Base-by-base conservation (phyloP, 2,113 vertebrate species). In the Eudorcas thomsonii region DNA sequence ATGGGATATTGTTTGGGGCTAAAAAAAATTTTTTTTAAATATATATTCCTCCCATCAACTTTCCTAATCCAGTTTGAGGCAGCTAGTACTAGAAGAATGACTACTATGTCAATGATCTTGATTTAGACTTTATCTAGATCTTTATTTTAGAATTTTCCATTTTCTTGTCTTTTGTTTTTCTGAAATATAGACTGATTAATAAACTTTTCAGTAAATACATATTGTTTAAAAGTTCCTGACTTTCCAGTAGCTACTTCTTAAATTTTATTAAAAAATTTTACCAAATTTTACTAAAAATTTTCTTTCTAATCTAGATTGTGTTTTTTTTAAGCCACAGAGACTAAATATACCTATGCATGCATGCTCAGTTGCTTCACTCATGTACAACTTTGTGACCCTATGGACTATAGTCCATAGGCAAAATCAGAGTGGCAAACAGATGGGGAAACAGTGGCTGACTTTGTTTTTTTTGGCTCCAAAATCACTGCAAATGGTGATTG, bases 201-300 rank as follows among this genome's bases (percentile, higher is more conserved):
- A 86, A 57, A 52, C 52, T 96, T 96, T 94, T 89, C 15, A 62
- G n/a, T 81, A 54, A 88, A 60, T 82, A 67, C 39, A 4, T 87
- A 77, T 19, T 74, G 52, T 67, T 78, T 57, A 71, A 39, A 59
- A 55, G 39, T 13, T 96, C 93, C 15, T 39, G 67, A 86, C 81
- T 85, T 91, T 33, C 59, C 36, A 57, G 11, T 64, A 57, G 45
- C 6, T 88, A 71, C 39, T 86, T 91, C 50, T 82, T 91, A 91
- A 64, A 93, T 93, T 96, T 97, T 91, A 80, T 77, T 92, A 64
- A 82, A 97, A 93, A 30, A 36, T 90, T 60, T 11, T n/a, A 77
- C 36, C 78, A 91, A 59, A 93, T 95, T 96, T 97, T 89, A 80
- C 87, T 88, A 48, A 91, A 96, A 91, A n/a, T 45, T 52, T 83